Evolutionary conservation across 92 coral and sea anemone species (phyloP).

Genomic region (Phenganax subtilis): DNA sequence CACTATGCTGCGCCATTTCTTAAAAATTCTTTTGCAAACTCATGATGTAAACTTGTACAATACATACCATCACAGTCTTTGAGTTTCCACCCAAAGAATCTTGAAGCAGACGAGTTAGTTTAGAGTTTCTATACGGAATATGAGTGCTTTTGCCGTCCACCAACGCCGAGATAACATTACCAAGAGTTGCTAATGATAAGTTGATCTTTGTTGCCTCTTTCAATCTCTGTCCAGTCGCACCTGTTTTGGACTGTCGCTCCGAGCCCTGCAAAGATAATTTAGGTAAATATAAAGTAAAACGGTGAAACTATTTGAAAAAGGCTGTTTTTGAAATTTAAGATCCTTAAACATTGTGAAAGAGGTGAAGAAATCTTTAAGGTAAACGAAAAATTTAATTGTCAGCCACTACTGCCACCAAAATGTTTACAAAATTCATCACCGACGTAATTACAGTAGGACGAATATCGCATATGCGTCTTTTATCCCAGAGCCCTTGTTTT

Average conservation of each 20-base stretch:
- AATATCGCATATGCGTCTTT: too few relatives aligned
- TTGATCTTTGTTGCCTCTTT: constrained; percentile 98
- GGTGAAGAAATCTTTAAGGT: too few relatives aligned
- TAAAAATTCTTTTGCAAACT: neutral
- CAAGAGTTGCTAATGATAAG: constrained; percentile 92
- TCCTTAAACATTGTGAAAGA: too few relatives aligned
- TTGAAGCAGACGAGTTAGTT: constrained; percentile 86
- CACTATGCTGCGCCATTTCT: neutral
- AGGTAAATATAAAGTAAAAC: neutral
- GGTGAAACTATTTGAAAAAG: too few relatives aligned
- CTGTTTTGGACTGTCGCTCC: constrained; percentile 93
- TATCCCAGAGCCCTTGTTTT: too few relatives aligned
- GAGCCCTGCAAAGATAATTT: constrained; percentile 62
- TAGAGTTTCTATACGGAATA: constrained; percentile 97
- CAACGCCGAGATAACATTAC: constrained; percentile 94
- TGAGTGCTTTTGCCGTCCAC: constrained; percentile 99
- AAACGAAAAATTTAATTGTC: too few relatives aligned
- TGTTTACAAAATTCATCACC: too few relatives aligned
- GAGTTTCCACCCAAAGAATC: constrained; percentile 97
- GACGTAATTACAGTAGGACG: too few relatives aligned
- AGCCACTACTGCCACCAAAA: too few relatives aligned
- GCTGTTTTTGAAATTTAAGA: too few relatives aligned
- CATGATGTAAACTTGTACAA: neutral
- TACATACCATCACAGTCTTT: constrained; percentile 87
- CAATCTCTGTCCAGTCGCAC: constrained; percentile 90